Evolutionary conservation across 1,140 invertebrate genomes (phyloP), one percentile per base, ranked within the genome.

Genomic region (Drosophila erecta): DNA sequence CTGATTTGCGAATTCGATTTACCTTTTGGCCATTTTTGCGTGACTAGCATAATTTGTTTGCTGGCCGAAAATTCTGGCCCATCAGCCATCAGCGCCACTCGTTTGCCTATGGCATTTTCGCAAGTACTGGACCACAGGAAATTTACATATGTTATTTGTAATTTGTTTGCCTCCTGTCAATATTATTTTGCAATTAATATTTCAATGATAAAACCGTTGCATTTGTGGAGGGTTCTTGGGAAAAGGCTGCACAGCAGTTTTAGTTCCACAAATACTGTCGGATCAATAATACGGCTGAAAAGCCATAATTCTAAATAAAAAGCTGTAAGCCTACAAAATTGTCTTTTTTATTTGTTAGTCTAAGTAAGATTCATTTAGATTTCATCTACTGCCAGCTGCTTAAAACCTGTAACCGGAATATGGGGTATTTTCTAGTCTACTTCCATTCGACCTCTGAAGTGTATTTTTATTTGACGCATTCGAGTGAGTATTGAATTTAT

Each of bases 131-230:
- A 56, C 59, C 61, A 17, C 53, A 41, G 37, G 46, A 46, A 72
- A 76, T 72, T 75, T 59, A 50, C 73, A 66, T 79, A 84, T 80
- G 79, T 76, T 70, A 79, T 83, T 79, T 83, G 66, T 60, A 83
- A 87, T 86, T 76, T 65, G 71, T 76, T 79, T 72, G 62, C 75
- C 49, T 55, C 49, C 24, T 71, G 71, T 86, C 84, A 89, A 89
- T 86, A 87, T 83, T 86, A 86, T 86, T 86, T 86, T 72, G 59
- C 83, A 83, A 86, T 86, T 89, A 83, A 86, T 83, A 83, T 87
- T 87, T 78, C 51, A 66, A 72, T 79, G 72, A 59, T 72, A 59
- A 46, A 43, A 24, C 40, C 20, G 30, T 38, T 49, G 38, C 44
- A 38, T 22, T 38, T 38, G n/a, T 38, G 33, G 8, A 24, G 24